These are phyloP conservation scores for Drosophila auraria DNA, from an alignment of 1,140 invertebrate species.

Conservation along the genomic window DNA sequence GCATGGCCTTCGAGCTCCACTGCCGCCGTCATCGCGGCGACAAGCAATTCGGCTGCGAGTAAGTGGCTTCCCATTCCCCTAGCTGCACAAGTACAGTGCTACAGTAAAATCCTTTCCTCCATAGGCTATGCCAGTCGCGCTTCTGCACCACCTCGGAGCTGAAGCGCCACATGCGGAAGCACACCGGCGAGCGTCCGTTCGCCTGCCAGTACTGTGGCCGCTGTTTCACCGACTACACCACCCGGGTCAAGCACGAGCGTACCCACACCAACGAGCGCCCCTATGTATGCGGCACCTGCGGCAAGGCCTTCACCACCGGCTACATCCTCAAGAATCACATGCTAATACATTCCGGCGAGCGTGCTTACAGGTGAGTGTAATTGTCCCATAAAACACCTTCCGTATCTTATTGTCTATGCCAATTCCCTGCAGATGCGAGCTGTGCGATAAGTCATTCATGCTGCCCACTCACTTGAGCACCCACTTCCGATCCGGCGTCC, in stretches of 20 bases:
- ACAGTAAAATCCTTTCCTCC: background rate
- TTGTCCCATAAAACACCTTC: background rate
- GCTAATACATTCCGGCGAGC: slow-evolving; percentile 77
- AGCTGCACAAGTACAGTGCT: background rate
- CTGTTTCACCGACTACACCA: slow-evolving; percentile 75
- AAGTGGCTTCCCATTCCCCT: slow-evolving; percentile 18
- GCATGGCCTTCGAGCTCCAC: slow-evolving; percentile 72
- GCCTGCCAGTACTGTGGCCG: slow-evolving; percentile 74
- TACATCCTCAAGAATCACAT: slow-evolving; percentile 78
- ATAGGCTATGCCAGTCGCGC: slow-evolving; percentile 72
- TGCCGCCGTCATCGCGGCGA: slow-evolving; percentile 75
- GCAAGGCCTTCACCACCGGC: slow-evolving; percentile 87
- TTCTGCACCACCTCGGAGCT: slow-evolving; percentile 79
- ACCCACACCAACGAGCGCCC: slow-evolving; percentile 87
- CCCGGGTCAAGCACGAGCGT: slow-evolving; percentile 78
- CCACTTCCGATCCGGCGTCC: slow-evolving; percentile 69
- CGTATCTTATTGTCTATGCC: background rate
- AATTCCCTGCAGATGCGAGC: slow-evolving; percentile 54
- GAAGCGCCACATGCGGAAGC: slow-evolving; percentile 76
- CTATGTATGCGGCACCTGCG: slow-evolving; percentile 87
- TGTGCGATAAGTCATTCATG: slow-evolving; percentile 76
- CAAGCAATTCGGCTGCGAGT: slow-evolving; percentile 75
- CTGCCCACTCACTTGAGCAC: slow-evolving; percentile 71
- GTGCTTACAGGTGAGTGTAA: slow-evolving; percentile 61
- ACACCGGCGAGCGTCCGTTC: slow-evolving; percentile 73